These are phyloP conservation scores for Myripristis jacobus DNA, from an alignment of 2,797 vertebrate genomes.

Conservation along the genomic window DNA sequence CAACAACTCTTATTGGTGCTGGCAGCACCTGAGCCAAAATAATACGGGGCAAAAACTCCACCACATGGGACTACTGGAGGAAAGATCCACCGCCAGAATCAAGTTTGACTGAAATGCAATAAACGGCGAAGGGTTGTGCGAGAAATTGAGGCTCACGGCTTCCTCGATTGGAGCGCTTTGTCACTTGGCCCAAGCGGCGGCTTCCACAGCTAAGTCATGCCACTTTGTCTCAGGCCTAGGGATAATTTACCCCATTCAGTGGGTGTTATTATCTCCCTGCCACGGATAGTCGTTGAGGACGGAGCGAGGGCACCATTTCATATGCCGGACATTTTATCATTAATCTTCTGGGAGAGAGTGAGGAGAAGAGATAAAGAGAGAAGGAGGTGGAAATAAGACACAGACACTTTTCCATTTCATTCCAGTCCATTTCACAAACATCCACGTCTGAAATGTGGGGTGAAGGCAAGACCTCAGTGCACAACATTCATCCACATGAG, in stretches of 20 bases:
- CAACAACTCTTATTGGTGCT: constrained; percentile 17
- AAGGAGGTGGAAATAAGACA: constrained; percentile 69
- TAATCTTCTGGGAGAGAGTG: constrained; percentile 60
- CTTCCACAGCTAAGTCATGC: constrained; percentile 35
- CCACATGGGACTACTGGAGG: constrained; percentile 44
- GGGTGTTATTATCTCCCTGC: constrained; percentile 65
- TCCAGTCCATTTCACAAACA: constrained; percentile 85
- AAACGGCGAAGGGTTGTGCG: constrained; percentile 28
- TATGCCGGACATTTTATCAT: constrained; percentile 72
- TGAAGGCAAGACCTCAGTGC: constrained; percentile 65
- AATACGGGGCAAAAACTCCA: constrained; percentile 32
- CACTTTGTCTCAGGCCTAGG: constrained; percentile 55
- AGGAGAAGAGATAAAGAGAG: constrained; percentile 40
- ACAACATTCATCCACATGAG: constrained; percentile 74
- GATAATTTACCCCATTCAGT: constrained; percentile 66
- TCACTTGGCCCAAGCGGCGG: constrained; percentile 44
- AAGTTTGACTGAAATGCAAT: constrained; percentile 59
- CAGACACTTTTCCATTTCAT: constrained; percentile 70
- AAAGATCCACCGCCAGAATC: constrained; percentile 37
- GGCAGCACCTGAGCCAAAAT: constrained; percentile 32
- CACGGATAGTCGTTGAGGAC: constrained; percentile 51
- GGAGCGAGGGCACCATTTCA: constrained; percentile 63
- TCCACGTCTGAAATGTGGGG: constrained; percentile 77
- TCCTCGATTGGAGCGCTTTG: constrained; percentile 32
- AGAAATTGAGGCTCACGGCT: constrained; percentile 53